phyloP scores from a whole-genome alignment of 2,113 vertebrate genomes.

The Amphiprion percula region DNA sequence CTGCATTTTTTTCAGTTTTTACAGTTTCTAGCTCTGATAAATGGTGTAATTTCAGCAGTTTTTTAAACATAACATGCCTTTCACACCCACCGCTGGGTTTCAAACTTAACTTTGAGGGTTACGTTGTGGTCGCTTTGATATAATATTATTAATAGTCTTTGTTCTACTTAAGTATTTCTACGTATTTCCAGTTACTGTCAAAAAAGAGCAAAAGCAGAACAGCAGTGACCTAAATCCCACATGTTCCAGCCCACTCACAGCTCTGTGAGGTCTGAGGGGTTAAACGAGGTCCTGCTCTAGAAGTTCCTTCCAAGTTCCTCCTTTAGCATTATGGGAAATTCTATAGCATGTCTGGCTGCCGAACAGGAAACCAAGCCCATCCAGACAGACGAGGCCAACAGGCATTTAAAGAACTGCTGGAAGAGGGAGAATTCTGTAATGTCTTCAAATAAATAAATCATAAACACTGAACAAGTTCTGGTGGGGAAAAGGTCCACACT shows the following conservation, averaged over 20 bases:
- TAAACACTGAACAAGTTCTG: background rate
- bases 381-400: constrained; percentile 37
- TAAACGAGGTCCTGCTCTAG: constrained; percentile 47
- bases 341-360: constrained; percentile 67
- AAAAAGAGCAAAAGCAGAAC: constrained; percentile 39
- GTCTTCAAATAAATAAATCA: background rate
- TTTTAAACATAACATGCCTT: too few relatives aligned
- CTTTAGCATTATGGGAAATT: constrained; percentile 60
- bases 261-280: constrained; percentile 51
- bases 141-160: background rate
- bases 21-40: too few relatives aligned
- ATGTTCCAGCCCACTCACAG: constrained; percentile 23
- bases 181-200: constrained; percentile 11
- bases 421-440: background rate
- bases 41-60: too few relatives aligned
- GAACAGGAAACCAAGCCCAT: constrained; percentile 71
- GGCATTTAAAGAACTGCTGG: constrained; percentile 26
- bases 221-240: constrained; percentile 30
- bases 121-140: too few relatives aligned
- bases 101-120: too few relatives aligned
- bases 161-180: background rate
- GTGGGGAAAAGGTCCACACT: background rate
- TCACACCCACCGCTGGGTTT: too few relatives aligned
- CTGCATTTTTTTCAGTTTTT: too few relatives aligned
- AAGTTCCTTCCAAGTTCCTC: constrained; percentile 39